Conservation (phyloP, 2,888 invertebrate genomes). For the Nowickia ferox region DNA sequence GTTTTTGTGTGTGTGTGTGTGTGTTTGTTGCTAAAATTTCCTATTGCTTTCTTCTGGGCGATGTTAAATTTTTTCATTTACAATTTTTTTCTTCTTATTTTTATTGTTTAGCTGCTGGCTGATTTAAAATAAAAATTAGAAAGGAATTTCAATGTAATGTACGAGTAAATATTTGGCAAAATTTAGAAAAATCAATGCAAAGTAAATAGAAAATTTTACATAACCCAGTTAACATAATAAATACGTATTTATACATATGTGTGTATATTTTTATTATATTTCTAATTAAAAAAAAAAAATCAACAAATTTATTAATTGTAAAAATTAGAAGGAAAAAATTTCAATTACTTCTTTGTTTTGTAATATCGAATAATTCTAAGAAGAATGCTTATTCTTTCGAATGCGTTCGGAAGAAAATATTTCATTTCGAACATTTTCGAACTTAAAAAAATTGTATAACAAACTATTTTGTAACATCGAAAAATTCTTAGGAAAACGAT, state of each 20-base stretch:
- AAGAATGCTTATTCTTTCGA: background rate
- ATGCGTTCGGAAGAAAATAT: background rate
- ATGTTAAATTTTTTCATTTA: background rate
- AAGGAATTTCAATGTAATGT: constrained; percentile 50
- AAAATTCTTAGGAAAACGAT: no score
- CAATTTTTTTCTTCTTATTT: background rate
- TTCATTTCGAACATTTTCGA: constrained; percentile 4
- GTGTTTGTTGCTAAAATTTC: background rate
- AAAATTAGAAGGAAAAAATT: no score
- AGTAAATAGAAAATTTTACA: constrained; percentile 14
- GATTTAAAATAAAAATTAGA: constrained; percentile 48
- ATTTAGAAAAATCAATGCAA: constrained; percentile 18
- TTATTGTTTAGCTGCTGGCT: constrained; percentile 7
- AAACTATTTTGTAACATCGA: no score
- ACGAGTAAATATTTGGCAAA: constrained; percentile 57
- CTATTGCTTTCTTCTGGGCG: background rate
- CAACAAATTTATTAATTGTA: no score
- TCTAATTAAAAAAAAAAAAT: no score
- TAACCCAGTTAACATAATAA: background rate
- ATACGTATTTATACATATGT: background rate
- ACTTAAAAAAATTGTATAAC: no score
- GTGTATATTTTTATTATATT: background rate
- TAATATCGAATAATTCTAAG: background rate
- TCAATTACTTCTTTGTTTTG: background rate
- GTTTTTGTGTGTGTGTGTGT: background rate